A percentile compares a stretch with the other conserved stretches of the same genome.
Conservation (phyloP, 92 coral and sea anemone genomes). For the Actinernus sp. region DNA sequence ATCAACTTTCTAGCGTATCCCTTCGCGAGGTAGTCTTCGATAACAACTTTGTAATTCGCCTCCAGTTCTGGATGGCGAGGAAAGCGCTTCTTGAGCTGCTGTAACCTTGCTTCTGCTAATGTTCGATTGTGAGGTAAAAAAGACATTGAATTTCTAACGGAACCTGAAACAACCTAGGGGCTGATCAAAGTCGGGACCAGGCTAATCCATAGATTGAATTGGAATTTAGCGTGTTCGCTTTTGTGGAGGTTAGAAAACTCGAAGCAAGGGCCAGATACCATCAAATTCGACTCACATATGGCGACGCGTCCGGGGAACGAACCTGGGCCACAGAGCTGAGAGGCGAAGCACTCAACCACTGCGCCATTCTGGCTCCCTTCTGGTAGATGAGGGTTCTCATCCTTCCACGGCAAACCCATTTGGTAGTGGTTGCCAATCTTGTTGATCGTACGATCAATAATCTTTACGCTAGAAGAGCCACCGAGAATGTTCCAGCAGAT, state of each 20-base stretch:
- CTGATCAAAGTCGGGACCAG: too few relatives aligned
- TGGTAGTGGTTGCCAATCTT: conserved; percentile 45
- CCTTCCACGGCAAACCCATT: conserved; percentile 47
- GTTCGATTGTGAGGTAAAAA: conserved; percentile 54
- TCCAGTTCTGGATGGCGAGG: conserved; percentile 39
- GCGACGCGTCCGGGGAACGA: too few relatives aligned
- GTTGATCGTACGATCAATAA: conserved; percentile 23
- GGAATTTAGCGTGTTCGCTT: too few relatives aligned
- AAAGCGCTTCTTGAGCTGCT: conserved; percentile 49
- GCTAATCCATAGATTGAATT: too few relatives aligned
- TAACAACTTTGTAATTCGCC: conserved; percentile 52
- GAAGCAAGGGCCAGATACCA: too few relatives aligned
- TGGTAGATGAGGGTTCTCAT: conserved; percentile 34
- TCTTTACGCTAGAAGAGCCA: conserved; percentile 2
- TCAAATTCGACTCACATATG: too few relatives aligned
- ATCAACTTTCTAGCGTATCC: conserved; percentile 55
- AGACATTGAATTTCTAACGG: too few relatives aligned
- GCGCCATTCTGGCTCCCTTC: too few relatives aligned
- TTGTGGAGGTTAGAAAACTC: too few relatives aligned
- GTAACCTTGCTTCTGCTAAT: conserved; percentile 61
- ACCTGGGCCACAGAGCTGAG: too few relatives aligned
- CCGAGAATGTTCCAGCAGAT: conserved; percentile 64
- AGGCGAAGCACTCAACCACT: too few relatives aligned
- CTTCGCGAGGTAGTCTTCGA: conserved; percentile 43
- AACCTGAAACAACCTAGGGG: too few relatives aligned